Conservation (phyloP, 2,113 vertebrate genomes). For the Corynorhinus townsendii region DNA sequence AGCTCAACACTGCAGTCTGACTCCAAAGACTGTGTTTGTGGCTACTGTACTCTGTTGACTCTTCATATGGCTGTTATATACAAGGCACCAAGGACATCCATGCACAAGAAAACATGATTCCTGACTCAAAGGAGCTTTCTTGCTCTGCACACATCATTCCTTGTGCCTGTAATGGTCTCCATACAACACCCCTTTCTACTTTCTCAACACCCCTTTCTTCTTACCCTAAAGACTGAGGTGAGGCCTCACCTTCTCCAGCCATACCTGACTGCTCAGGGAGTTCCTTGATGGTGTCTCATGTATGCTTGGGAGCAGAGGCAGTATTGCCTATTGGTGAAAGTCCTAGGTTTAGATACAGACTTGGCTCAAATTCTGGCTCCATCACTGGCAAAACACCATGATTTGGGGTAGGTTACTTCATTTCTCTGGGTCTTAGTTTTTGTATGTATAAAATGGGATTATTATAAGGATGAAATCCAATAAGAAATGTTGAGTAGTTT, state of each 20-base stretch:
- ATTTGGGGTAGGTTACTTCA: neutral
- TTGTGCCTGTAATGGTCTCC: neutral
- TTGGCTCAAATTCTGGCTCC: neutral
- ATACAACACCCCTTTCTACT: neutral
- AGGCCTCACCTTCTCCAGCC: neutral
- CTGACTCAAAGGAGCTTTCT: neutral
- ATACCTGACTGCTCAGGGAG: neutral
- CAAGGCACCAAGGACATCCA: neutral
- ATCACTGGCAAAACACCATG: neutral
- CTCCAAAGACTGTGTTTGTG: neutral
- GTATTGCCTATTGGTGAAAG: neutral
- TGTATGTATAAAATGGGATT: neutral
- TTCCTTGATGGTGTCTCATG: neutral
- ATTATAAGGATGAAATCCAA: neutral
- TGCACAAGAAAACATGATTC: neutral
- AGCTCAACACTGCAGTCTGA: neutral
- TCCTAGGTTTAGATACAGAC: neutral
- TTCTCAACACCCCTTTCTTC: neutral
- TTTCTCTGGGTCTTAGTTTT: neutral
- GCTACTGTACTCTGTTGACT: neutral
- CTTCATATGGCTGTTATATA: fast-evolving
- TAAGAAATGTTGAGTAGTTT: neutral
- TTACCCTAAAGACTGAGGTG: neutral
- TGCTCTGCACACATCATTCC: neutral
- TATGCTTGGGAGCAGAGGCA: neutral